These are phyloP conservation scores for Dicyrtoma fusca DNA, from an alignment of 2,888 invertebrate species.

Conservation along the genomic window DNA sequence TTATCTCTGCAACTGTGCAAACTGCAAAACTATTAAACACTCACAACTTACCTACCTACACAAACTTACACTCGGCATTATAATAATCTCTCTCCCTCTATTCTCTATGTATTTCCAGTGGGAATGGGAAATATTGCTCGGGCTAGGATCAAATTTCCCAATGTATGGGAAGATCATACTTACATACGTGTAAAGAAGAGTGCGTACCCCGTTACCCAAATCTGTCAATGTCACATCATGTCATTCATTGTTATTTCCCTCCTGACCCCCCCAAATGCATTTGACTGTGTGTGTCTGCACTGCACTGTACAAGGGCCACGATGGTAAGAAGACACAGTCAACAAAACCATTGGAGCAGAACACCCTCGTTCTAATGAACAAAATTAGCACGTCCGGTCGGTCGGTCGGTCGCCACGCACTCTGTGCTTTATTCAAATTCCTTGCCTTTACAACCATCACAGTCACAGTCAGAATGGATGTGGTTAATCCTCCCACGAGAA, in stretches of 20 bases:
- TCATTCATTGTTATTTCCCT: slow-evolving; percentile 8
- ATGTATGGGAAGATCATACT: too few species aligned
- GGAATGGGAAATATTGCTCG: too few species aligned
- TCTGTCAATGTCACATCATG: slow-evolving; percentile 12
- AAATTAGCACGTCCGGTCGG: slow-evolving; percentile 43
- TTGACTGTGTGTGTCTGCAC: too few species aligned
- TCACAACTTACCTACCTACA: too few species aligned
- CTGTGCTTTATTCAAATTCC: too few species aligned
- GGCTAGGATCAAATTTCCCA: too few species aligned
- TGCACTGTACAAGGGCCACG: too few species aligned
- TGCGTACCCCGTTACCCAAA: slow-evolving; percentile 17
- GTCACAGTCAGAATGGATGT: neutral
- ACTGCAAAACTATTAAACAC: too few species aligned
- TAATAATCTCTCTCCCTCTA: too few species aligned
- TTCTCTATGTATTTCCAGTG: too few species aligned
- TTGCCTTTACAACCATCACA: slow-evolving; percentile 2
- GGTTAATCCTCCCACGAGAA: slow-evolving; percentile 30
- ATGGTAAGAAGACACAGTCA: neutral
- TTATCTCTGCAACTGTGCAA: too few species aligned
- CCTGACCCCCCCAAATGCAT: neutral
- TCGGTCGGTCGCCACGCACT: slow-evolving; percentile 27
- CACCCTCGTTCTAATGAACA: slow-evolving; percentile 39
- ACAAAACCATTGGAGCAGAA: slow-evolving; percentile 11
- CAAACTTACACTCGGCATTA: too few species aligned
- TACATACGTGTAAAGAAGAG: neutral